A percentile compares a stretch with the other conserved stretches of the same genome.
These are phyloP conservation scores for Tricholaema leucomelas DNA, from an alignment of 2,113 vertebrate genomes.

Conservation along the genomic window DNA sequence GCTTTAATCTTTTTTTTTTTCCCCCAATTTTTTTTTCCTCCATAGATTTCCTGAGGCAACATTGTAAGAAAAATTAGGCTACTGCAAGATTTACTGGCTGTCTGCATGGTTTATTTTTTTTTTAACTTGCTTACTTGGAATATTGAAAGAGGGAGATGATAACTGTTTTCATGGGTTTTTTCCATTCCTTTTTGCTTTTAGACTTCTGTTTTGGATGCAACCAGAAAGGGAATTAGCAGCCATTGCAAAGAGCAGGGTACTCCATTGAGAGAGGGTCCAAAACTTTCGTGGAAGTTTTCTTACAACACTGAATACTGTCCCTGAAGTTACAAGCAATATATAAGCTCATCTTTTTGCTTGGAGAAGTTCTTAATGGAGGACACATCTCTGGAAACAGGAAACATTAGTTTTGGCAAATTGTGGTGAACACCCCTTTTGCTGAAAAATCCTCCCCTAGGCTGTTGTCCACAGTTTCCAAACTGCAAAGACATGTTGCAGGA, in stretches of 20 bases:
- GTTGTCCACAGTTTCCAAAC: background rate
- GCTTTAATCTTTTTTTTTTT: background rate
- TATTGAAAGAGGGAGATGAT: background rate
- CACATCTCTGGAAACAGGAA: background rate
- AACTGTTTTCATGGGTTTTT: background rate
- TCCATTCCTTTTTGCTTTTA: background rate
- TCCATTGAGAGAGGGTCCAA: background rate
- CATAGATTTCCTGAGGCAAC: background rate
- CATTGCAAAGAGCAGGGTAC: background rate
- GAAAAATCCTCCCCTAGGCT: background rate
- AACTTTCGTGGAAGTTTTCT: background rate
- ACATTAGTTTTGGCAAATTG: background rate
- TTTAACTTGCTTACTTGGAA: background rate
- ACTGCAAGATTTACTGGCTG: background rate
- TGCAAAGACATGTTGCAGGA: background rate
- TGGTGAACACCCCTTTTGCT: background rate
- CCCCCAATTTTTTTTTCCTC: too few species aligned
- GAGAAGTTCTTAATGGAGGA: background rate
- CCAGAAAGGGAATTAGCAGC: background rate
- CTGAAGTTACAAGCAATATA: background rate
- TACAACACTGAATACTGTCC: background rate
- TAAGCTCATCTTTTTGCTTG: background rate
- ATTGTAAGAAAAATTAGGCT: background rate
- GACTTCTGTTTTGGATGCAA: background rate
- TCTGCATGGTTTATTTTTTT: background rate